phyloP scores from a whole-genome alignment of 2,797 vertebrate genomes.

The Tragelaphus oryx region DNA sequence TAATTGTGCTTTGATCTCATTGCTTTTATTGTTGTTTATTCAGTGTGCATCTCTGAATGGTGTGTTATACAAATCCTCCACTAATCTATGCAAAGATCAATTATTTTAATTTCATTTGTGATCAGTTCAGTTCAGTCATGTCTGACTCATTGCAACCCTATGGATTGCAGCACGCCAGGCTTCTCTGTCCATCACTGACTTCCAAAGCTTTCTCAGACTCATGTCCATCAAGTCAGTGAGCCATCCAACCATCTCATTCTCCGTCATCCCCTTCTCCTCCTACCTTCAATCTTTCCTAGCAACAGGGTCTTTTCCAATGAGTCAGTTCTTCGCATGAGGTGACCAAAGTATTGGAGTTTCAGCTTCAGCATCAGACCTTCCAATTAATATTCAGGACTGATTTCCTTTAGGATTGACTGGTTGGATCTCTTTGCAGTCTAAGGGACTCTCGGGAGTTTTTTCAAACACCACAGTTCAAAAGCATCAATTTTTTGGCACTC shows the following conservation, averaged over 20 bases:
- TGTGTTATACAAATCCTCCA: background rate
- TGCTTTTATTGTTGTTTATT: background rate
- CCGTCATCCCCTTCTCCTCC: background rate
- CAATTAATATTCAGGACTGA: background rate
- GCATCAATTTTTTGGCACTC: background rate
- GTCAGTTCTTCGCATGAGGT: background rate
- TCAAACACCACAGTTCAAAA: background rate
- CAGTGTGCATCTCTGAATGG: background rate
- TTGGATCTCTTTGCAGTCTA: background rate
- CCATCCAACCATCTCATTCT: background rate
- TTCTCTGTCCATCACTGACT: background rate
- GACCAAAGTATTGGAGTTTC: background rate
- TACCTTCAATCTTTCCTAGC: background rate
- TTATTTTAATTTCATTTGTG: constrained; percentile 32
- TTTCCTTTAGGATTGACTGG: background rate
- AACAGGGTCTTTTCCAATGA: background rate
- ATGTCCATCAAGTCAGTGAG: background rate
- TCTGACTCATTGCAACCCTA: background rate
- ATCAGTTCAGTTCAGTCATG: background rate
- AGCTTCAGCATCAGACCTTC: background rate
- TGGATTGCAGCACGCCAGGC: background rate
- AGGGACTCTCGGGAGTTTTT: background rate
- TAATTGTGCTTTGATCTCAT: background rate
- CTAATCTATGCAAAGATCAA: background rate
- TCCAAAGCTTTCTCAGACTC: background rate